Conservation (phyloP, 2,797 vertebrate species). For the Oryzias dopingdopingensis region DNA sequence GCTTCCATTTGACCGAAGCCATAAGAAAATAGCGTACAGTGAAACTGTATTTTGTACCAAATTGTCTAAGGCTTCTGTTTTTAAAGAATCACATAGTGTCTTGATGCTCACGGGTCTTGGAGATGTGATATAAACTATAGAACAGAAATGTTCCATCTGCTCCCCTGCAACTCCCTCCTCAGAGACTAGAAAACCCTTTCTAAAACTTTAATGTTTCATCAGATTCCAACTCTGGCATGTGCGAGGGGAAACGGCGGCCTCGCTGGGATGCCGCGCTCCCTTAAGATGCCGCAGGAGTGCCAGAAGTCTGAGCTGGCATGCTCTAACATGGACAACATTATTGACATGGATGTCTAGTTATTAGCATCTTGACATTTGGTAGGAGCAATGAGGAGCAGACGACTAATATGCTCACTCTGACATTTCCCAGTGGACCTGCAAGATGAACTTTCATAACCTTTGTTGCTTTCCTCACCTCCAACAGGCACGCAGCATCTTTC, state of each 20-base stretch:
- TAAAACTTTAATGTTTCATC: constrained; percentile 63
- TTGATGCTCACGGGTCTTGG: constrained; percentile 31
- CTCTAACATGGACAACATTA: constrained; percentile 18
- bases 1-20: not conserved
- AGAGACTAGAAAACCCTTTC: constrained; percentile 41
- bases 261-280: constrained; percentile 6
- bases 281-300: constrained; percentile 21
- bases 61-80: constrained; percentile 11
- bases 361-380: constrained; percentile 64
- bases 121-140: constrained; percentile 42
- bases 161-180: constrained; percentile 19
- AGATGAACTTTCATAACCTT: constrained; percentile 51
- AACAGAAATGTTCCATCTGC: constrained; percentile 60
- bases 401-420: constrained; percentile 50
- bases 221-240: constrained; percentile 39
- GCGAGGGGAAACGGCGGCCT: constrained; percentile 19
- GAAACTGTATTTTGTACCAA: not conserved
- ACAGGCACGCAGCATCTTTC: constrained; percentile 27
- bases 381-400: constrained; percentile 35
- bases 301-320: constrained; percentile 5
- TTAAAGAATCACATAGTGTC: constrained; percentile 20
- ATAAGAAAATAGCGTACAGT: constrained; percentile 1
- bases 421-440: constrained; percentile 48
- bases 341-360: constrained; percentile 41
- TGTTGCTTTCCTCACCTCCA: constrained; percentile 53